A percentile compares a stretch with the other conserved stretches of the same genome.
phyloP scores from a whole-genome alignment of 92 coral and sea anemone species.

The Isaurus tuberculatus region DNA sequence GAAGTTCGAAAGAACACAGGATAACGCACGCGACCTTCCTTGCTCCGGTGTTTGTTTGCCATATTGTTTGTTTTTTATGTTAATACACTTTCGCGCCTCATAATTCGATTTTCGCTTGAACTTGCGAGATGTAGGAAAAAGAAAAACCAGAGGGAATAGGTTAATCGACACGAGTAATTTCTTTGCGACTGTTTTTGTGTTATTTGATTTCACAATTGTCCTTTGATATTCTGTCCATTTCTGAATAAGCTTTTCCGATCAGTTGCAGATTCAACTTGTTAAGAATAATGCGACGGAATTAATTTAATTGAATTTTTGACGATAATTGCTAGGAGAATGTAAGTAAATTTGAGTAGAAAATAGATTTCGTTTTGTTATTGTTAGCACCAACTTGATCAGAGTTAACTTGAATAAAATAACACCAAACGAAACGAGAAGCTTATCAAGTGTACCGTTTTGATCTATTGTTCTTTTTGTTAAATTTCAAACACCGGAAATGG shows the following conservation, averaged over 20 bases:
- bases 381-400: not conserved
- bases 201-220: slow-evolving; percentile 36
- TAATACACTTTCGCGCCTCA: slow-evolving; percentile 38
- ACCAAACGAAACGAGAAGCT: slow-evolving; percentile 16
- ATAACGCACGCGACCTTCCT: slow-evolving; percentile 1
- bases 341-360: not conserved
- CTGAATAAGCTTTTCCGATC: slow-evolving; percentile 50
- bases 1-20: not conserved
- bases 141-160: not conserved
- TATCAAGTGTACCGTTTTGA: not conserved
- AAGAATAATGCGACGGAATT: slow-evolving; percentile 15
- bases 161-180: not conserved
- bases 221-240: slow-evolving; percentile 38
- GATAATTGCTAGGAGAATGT: not conserved
- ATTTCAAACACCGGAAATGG: slow-evolving; percentile 50
- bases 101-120: slow-evolving; percentile 3
- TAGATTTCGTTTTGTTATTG: not conserved
- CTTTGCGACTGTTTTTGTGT: not conserved
- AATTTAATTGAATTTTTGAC: slow-evolving; percentile 18
- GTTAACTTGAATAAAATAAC: slow-evolving; percentile 7
- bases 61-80: slow-evolving; percentile 38
- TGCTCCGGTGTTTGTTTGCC: not conserved
- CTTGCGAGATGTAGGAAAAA: not conserved
- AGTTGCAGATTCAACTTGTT: slow-evolving; percentile 39
- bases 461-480: slow-evolving; percentile 26